Conservation (phyloP, 2,113 vertebrate genomes). For the Tachysurus vachellii region DNA sequence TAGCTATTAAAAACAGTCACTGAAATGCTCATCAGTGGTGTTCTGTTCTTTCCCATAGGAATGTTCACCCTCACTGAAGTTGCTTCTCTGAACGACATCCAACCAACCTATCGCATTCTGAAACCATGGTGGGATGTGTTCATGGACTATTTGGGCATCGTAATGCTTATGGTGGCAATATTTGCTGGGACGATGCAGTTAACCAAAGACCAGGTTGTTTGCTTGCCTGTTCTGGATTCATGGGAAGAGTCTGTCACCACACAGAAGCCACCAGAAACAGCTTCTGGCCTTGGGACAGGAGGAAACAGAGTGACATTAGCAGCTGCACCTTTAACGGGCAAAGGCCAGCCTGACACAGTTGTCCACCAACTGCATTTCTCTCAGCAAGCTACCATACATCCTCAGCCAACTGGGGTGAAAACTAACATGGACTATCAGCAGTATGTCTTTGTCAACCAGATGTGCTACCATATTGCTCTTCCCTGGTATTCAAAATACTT, state of each 20-base stretch:
- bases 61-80: constrained; percentile 99
- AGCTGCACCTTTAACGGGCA: constrained; percentile 71
- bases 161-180: constrained; percentile 98
- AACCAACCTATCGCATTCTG: constrained; percentile 95
- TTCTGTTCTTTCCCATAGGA: constrained; percentile 77
- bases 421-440: constrained; percentile 98
- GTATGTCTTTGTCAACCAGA: constrained; percentile 99
- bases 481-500: constrained; percentile 99
- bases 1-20: not conserved
- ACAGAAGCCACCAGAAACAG: constrained; percentile 52
- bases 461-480: constrained; percentile 97
- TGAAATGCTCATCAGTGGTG: constrained; percentile 20
- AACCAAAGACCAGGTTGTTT: constrained; percentile 98
- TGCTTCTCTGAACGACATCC: constrained; percentile 96
- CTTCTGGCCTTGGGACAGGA: constrained; percentile 62
- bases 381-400: constrained; percentile 67
- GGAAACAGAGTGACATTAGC: constrained; percentile 69
- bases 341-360: constrained; percentile 71
- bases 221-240: constrained; percentile 87
- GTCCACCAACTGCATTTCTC: constrained; percentile 69
- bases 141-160: constrained; percentile 97
- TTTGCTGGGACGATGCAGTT: constrained; percentile 99
- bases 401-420: constrained; percentile 81
- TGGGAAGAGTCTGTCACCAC: constrained; percentile 63
- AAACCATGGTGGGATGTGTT: constrained; percentile 99